Base-by-base conservation (phyloP, 2,797 vertebrate genomes). In the Chelon labrosus region DNA sequence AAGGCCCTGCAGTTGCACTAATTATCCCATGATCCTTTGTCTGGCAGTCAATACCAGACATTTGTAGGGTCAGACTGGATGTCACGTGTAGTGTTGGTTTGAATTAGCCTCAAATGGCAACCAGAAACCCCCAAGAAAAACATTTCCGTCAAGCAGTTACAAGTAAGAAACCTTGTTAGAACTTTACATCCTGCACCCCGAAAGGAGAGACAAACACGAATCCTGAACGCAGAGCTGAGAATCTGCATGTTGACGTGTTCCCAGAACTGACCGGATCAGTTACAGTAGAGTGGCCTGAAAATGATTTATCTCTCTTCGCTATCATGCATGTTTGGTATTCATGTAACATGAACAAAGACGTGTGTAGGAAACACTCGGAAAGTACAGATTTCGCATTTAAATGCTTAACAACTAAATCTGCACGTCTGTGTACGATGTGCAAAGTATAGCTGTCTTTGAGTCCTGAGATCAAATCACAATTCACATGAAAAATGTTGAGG, bases 21-120 rank as follows among this genome's bases (percentile, higher is more conserved):
- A 86, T 85, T 76, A 85, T 84, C 83, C 77, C 70, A 67, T 77
- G 70, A 86, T 79, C 77, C 58, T 84, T 86, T 87, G 85, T 85
- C 65, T 83, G 77, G 49, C 58, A 70, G n/a, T 65, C 44, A 84
- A 83, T 80, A 60, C 76, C 76, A 88, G 80, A 88, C 85, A 60
- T 90, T 86, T 79, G 60, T 59, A 54, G 65, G 82, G 82, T 84
- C 73, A 83, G 50, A 56, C 68, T 78, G 57, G 65, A 85, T 85
- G 73, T 80, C 76, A 86, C 65, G 73, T 53, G 70, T 84, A 65
- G 56, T 79, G 88, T 78, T 85, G 63, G 35, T 73, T 87, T 88
- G 72, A 89, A 83, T 86, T 83, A 82, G 62, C 62, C 73, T 85
- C 59, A 87, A 80, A 73, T 7, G 11, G 59, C 39, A 75, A 71